Conservation (phyloP, 2,797 vertebrate species). For the Dermochelys coriacea region DNA sequence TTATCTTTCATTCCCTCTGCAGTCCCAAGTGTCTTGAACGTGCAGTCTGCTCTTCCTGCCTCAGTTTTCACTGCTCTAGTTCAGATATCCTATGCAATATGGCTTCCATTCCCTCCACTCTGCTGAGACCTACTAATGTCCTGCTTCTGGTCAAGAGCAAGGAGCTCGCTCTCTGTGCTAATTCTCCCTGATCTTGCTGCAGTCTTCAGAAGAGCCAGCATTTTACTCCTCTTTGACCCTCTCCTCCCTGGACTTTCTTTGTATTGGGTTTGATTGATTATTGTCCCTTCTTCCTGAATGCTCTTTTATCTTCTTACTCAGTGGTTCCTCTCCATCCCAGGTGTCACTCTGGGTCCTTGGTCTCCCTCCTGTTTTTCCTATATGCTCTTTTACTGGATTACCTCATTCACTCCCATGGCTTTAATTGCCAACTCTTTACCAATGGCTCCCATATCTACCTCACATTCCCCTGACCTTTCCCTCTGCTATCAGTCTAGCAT, state of each 20-base stretch:
- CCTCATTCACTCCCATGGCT: background rate
- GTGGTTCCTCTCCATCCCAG: background rate
- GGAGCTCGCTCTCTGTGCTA: background rate
- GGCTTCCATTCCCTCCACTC: background rate
- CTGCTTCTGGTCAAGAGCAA: background rate
- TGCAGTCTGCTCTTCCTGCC: background rate
- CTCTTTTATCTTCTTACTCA: background rate
- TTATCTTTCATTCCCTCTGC: background rate
- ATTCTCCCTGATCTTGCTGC: background rate
- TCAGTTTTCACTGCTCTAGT: background rate
- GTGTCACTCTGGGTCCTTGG: background rate
- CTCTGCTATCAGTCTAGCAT: slow-evolving; percentile 11
- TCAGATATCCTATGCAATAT: background rate
- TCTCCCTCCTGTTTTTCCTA: background rate
- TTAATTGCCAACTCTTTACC: background rate
- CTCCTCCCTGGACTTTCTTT: background rate
- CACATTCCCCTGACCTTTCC: background rate
- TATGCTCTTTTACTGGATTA: rapidly evolving
- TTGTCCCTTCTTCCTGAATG: background rate
- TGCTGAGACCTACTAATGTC: background rate
- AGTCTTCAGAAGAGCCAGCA: background rate
- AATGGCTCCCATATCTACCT: background rate
- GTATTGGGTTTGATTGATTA: background rate
- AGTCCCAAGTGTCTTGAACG: background rate
- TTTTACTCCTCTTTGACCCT: background rate